These are phyloP conservation scores for Hemichromis elongatus DNA, from an alignment of 2,113 vertebrate genomes.

Conservation along the genomic window DNA sequence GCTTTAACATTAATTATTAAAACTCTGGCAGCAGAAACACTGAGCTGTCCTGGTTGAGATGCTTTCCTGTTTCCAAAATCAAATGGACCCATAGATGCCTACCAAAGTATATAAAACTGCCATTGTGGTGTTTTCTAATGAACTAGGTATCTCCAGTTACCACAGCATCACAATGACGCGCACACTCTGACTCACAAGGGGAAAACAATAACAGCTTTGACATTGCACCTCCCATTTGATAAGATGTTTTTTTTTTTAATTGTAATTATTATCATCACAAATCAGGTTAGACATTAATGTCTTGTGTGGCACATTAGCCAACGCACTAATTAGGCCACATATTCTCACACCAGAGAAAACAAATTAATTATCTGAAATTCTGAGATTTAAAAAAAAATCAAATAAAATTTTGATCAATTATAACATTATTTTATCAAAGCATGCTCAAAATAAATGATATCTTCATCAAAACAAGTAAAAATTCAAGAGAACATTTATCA, in stretches of 20 bases:
- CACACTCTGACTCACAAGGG: background rate
- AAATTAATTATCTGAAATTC: background rate
- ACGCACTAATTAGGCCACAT: background rate
- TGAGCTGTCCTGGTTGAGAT: background rate
- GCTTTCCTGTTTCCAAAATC: background rate
- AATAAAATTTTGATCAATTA: background rate
- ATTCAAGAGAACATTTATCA: background rate
- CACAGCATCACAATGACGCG: accelerated
- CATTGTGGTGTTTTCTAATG: accelerated
- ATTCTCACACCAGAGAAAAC: background rate
- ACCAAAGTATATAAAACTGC: background rate
- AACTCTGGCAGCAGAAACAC: accelerated
- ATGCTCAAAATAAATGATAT: background rate
- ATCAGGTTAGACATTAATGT: background rate
- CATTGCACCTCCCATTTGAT: background rate
- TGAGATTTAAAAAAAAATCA: background rate
- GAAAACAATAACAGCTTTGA: background rate
- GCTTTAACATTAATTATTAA: background rate
- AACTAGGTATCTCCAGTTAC: background rate
- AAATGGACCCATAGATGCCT: background rate
- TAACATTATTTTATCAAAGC: background rate
- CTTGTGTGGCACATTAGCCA: background rate
- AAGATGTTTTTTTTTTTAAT: too few species aligned
- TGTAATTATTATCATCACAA: background rate
- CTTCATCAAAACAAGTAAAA: background rate